Conservation (phyloP, 2,888 invertebrate species). For the Nudaria mundana region DNA sequence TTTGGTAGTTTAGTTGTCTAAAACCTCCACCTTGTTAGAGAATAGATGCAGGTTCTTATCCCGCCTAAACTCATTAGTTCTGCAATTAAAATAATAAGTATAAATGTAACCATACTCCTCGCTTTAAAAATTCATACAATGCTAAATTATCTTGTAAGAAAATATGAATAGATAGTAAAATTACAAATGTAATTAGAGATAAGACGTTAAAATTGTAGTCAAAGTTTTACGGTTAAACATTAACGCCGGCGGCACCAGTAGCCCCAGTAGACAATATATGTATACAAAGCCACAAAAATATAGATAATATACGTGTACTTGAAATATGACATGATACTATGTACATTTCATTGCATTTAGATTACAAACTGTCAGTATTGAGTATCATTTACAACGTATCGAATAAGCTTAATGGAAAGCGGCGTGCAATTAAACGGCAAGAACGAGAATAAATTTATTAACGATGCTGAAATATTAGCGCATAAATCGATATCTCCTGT, state of each 20-base stretch:
- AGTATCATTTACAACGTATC: slow-evolving; percentile 52
- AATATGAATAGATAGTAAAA: too few species aligned
- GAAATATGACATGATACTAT: slow-evolving; percentile 39
- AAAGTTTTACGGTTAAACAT: neutral
- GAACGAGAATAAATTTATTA: slow-evolving; percentile 81
- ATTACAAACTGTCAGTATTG: slow-evolving; percentile 65
- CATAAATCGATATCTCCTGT: slow-evolving; percentile 79
- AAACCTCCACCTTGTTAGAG: too few species aligned
- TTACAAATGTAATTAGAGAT: too few species aligned
- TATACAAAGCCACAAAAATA: slow-evolving; percentile 15
- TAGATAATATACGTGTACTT: too few species aligned
- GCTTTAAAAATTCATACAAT: too few species aligned
- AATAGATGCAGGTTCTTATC: too few species aligned
- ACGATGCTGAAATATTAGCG: slow-evolving; percentile 79
- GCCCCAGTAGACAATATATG: slow-evolving; percentile 19
- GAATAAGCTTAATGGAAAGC: slow-evolving; percentile 70
- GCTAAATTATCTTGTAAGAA: too few species aligned
- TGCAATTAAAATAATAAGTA: too few species aligned
- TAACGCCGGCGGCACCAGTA: neutral
- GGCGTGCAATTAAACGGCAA: slow-evolving; percentile 73
- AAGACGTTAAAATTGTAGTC: slow-evolving; percentile 2
- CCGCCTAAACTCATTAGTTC: too few species aligned
- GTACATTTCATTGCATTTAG: slow-evolving; percentile 53
- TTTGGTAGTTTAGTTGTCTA: too few species aligned
- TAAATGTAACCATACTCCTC: too few species aligned